Percentiles rank a stretch among this genome's conserved stretches.
Evolutionary conservation across 2,888 invertebrate genomes (phyloP).

Genomic region (Diarsia dahlii): DNA sequence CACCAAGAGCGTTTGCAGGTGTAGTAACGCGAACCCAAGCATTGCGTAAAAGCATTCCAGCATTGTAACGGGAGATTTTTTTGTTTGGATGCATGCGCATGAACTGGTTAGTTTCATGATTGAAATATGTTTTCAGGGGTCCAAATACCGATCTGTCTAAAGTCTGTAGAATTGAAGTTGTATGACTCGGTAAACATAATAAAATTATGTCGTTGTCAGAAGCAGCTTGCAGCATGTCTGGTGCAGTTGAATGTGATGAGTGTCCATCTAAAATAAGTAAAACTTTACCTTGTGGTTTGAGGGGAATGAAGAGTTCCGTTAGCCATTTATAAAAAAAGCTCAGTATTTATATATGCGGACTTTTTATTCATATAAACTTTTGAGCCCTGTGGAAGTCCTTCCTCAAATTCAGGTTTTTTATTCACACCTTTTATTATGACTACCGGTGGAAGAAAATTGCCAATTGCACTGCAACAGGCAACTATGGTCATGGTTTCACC

Average conservation of each 20-base stretch:
- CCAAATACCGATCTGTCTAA: background rate
- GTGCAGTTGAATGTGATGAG: slow-evolving; percentile 10
- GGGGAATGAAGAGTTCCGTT: slow-evolving; percentile 4
- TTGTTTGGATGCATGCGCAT: background rate
- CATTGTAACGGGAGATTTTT: slow-evolving; percentile 3
- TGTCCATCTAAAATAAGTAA: slow-evolving; percentile 16
- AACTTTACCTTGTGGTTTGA: slow-evolving; percentile 13
- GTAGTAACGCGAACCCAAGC: background rate
- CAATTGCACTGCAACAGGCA: background rate
- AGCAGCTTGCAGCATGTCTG: slow-evolving; percentile 7
- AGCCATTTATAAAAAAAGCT: slow-evolving; percentile 8
- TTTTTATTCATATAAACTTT: slow-evolving; percentile 4
- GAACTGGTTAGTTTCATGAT: background rate
- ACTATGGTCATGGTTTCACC: slow-evolving; percentile 2
- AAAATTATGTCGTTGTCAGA: slow-evolving; percentile 4
- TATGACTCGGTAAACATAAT: slow-evolving; percentile 5
- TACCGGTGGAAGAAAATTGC: background rate
- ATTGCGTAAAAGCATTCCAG: background rate
- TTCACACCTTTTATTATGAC: background rate
- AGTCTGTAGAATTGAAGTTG: background rate
- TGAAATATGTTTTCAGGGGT: background rate
- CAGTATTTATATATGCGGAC: slow-evolving; percentile 1
- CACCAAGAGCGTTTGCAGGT: slow-evolving; percentile 1
- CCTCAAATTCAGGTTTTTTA: background rate
- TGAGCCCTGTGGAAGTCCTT: background rate